A percentile compares a stretch with the other conserved stretches of the same genome.
Evolutionary conservation across 2,888 invertebrate genomes (phyloP).

Genomic region (Scaptodrosophila latifasciaeformis): DNA sequence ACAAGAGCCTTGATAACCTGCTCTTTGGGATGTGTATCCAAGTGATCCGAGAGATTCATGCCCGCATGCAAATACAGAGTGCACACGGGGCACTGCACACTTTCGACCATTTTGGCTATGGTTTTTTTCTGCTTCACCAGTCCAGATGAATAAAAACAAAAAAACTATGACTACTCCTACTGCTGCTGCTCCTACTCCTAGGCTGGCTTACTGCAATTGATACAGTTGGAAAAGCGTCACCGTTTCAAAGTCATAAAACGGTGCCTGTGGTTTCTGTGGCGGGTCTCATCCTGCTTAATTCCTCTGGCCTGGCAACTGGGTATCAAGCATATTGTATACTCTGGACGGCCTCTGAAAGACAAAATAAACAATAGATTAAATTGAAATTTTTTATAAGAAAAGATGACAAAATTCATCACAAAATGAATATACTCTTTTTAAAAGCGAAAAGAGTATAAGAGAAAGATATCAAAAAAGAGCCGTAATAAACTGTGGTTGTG

Average conservation of each 20-base stretch:
- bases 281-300: constrained; percentile 51
- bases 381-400: no score
- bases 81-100: constrained; percentile 86
- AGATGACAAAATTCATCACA: constrained; percentile 11
- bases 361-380: constrained; percentile 2
- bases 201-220: not conserved
- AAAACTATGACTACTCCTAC: constrained; percentile 12
- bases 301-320: constrained; percentile 6
- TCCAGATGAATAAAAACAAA: constrained; percentile 16
- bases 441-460: no score
- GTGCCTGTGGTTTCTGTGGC: constrained; percentile 20
- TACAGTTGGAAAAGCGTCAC: no score
- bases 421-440: no score
- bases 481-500: no score
- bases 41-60: constrained; percentile 86
- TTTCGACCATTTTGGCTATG: constrained; percentile 68
- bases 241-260: constrained; percentile 54
- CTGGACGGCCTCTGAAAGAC: no score
- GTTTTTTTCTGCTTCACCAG: constrained; percentile 6
- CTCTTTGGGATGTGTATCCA: constrained; percentile 91
- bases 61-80: constrained; percentile 88
- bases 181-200: constrained; percentile 11
- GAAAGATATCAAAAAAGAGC: no score
- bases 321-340: no score
- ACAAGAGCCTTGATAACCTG: constrained; percentile 89